A percentile compares a stretch with the other conserved stretches of the same genome.
These are phyloP conservation scores for Zele albiditarsus DNA, from an alignment of 2,888 invertebrate genomes.

Conservation along the genomic window DNA sequence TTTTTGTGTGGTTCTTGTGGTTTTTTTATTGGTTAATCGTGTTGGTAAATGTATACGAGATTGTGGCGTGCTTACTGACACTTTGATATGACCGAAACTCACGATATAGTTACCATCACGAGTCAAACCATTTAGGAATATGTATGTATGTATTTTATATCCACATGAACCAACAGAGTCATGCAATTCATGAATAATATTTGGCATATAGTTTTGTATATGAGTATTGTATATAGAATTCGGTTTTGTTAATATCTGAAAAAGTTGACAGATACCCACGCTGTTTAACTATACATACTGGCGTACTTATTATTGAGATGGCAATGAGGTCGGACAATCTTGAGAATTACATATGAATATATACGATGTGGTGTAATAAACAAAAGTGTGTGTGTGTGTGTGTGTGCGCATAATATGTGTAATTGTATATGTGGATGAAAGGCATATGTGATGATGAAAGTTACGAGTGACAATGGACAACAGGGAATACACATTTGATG, in stretches of 20 bases:
- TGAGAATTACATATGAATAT: no score
- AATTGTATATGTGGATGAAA: background rate
- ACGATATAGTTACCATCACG: slow-evolving; percentile 22
- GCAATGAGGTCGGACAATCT: no score
- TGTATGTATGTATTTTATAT: background rate
- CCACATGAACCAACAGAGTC: background rate
- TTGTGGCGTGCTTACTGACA: slow-evolving; percentile 63
- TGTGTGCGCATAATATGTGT: no score
- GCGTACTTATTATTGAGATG: no score
- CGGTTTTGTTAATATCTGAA: no score
- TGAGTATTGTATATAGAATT: no score
- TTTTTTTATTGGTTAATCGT: slow-evolving; percentile 47
- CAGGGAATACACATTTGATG: slow-evolving; percentile 55
- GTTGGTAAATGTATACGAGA: slow-evolving; percentile 43
- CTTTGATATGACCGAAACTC: slow-evolving; percentile 56
- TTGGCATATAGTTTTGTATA: no score
- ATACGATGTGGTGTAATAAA: slow-evolving; percentile 17
- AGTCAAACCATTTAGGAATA: background rate
- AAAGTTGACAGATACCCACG: no score
- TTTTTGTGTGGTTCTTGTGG: background rate
- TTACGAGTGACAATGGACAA: slow-evolving; percentile 29
- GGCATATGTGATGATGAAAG: slow-evolving; percentile 4
- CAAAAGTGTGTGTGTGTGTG: background rate
- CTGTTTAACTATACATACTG: no score
- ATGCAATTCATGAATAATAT: no score